Evolutionary conservation across 1,140 invertebrate genomes (phyloP).

Genomic region (Ptiloglossa arizonensis): DNA sequence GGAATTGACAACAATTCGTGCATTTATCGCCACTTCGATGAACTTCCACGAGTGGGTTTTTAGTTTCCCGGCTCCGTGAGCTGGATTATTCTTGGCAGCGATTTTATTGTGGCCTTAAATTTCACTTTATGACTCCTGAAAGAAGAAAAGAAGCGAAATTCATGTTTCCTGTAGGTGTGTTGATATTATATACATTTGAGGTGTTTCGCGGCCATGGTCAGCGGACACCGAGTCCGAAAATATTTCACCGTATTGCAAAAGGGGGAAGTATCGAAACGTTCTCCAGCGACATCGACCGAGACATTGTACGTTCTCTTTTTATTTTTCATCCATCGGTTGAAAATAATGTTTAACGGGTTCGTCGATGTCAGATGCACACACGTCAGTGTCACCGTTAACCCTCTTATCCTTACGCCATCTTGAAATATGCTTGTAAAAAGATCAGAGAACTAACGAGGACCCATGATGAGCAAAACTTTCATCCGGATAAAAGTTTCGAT

Average conservation of each 20-base stretch:
- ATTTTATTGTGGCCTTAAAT: conserved; percentile 34
- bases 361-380: too few species aligned
- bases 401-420: too few species aligned
- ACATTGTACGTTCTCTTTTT: too few species aligned
- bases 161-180: neutral
- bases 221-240: neutral
- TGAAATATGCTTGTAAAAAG: too few species aligned
- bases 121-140: conserved; percentile 26
- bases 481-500: too few species aligned
- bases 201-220: neutral
- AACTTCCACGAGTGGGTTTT: conserved; percentile 25
- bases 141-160: neutral
- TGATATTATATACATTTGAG: conserved; percentile 3
- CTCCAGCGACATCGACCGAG: too few species aligned
- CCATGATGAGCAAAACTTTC: too few species aligned
- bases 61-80: neutral
- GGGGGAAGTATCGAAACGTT: neutral
- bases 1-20: conserved; percentile 41
- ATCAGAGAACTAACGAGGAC: too few species aligned
- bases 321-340: too few species aligned
- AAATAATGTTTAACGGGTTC: too few species aligned
- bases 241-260: neutral
- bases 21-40: conserved; percentile 35
- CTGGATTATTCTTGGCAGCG: conserved; percentile 25
- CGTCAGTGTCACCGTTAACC: too few species aligned